Base-by-base conservation (phyloP, 2,888 invertebrate species). In the Spicauda simplicius region DNA sequence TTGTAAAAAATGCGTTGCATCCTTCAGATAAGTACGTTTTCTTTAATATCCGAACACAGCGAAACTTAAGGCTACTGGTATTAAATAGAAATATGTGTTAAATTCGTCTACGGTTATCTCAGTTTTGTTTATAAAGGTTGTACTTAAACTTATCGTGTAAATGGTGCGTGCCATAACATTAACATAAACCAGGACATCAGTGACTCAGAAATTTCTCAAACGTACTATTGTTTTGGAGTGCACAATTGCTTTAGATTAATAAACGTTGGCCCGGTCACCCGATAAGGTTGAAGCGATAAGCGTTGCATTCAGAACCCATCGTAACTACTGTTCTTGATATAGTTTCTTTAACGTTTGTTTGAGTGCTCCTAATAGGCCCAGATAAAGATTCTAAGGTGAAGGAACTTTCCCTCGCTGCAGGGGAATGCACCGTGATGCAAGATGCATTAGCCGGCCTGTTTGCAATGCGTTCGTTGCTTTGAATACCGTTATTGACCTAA, bases 401-500 rank as follows among this genome's bases (percentile, higher is more conserved):
- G 74, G 80, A 81, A 83, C 83, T 77, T 69, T 70, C 65, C 68
- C 69, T 74, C 72, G 60, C 3, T 16, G 59, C 64, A 19, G 71
- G 73, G 79, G 80, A 81, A 80, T 83, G 83, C 75, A 80, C 76
- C 71, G 71, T 74, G 77, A 78, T 82, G 81, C 82, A 81, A 81
- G 86, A 85, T 90, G 88, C 90, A 87, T 84, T 80, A 80, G 80
- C 69, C 67, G 61, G 55, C 75, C 80, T 80, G 80, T 77, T 87
- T 85, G 82, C 83, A 80, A 86, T 88, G 91, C 90, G 81, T 79
- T 82, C 78, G 77, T 72, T 80, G 84, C 80, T 76, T 80, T 74
- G 71, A 72, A 72, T 88, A 85, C 91, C 88, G 91, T 92, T 91
- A 90, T 69, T 82, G 87, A 86, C 87, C 87, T 83, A 81, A 79